phyloP scores from a whole-genome alignment of 2,113 vertebrate genomes.

The Scolopax mira region DNA sequence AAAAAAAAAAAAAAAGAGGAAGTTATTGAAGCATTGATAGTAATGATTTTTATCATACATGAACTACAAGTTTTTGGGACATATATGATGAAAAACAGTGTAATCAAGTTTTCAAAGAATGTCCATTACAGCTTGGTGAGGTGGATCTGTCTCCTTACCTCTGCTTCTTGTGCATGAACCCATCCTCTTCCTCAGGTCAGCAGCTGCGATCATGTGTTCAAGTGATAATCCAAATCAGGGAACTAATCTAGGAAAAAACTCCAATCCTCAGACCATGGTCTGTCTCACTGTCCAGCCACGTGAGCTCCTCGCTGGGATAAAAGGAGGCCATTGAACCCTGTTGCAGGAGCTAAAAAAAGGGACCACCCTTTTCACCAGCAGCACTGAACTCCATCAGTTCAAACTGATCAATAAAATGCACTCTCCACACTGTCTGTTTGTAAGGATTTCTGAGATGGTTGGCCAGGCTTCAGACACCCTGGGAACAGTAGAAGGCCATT shows the following conservation, averaged over 20 bases:
- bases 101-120: not conserved
- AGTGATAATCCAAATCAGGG: not conserved
- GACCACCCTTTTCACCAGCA: not conserved
- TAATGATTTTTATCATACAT: not conserved
- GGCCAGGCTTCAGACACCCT: not conserved
- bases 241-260: not conserved
- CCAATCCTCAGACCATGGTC: not conserved
- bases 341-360: not conserved
- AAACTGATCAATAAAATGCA: not conserved
- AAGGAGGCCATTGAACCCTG: not conserved
- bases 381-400: not conserved
- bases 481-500: not conserved
- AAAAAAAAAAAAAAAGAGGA: not conserved
- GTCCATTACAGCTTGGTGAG: not conserved
- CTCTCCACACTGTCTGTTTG: not conserved
- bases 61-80: not conserved
- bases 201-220: fast-evolving
- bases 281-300: not conserved
- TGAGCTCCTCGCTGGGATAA: not conserved
- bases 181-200: not conserved
- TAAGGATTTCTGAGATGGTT: not conserved
- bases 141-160: not conserved
- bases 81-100: not conserved
- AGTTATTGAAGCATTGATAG: not conserved
- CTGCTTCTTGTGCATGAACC: not conserved